Base-by-base conservation (phyloP, 1,140 invertebrate genomes). In the Formica exsecta region DNA sequence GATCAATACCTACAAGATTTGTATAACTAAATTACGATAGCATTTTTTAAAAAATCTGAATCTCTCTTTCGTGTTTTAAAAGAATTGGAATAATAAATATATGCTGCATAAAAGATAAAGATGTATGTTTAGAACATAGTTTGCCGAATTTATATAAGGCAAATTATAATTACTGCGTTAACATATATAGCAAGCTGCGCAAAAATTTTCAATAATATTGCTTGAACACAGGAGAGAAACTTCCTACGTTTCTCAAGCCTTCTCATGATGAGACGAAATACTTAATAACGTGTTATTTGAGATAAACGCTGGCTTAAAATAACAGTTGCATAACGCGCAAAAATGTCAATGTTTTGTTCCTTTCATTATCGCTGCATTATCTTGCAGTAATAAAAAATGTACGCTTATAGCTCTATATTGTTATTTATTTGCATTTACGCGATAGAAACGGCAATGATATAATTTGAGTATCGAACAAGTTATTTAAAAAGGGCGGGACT, bases 401-500 rank as follows among this genome's bases (percentile, higher is more conserved):
- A 13, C 44, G 6, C 13, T 19, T 38, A 22, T 71, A 57, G 36
- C 29, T 19, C 3, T 13, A 2, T 22, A 19, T 2, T 13, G 2
- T 13, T 13, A 36, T 7, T 48, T 16, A 7, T 54, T 54, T 7
- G 29, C 48, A 19, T 83, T 83, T 62, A 44, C 3, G 13, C 19
- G 16, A 38, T 2, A 19, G 6, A 32, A 32, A 32, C n/a, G 59
- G 4, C 13, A 38, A 19, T 22, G 19, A 22, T 54, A 16, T 32
- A 41, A 59, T 61, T 44, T 8, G 25, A 81, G 16, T 74, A 74
- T 83, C 79, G 54, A 3, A 3, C 54, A 4, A 36, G n/a, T 25
- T n/a, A 38, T 36, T 9, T 7, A 36, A 71, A 59, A 71, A n/a
- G 11, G 59, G 2, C 8, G 11, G 11, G 29, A 66, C 8, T 41